Percentiles rank a stretch among this genome's conserved stretches.
Conservation (phyloP, 2,113 vertebrate genomes). For the Dipodomys ordii region DNA sequence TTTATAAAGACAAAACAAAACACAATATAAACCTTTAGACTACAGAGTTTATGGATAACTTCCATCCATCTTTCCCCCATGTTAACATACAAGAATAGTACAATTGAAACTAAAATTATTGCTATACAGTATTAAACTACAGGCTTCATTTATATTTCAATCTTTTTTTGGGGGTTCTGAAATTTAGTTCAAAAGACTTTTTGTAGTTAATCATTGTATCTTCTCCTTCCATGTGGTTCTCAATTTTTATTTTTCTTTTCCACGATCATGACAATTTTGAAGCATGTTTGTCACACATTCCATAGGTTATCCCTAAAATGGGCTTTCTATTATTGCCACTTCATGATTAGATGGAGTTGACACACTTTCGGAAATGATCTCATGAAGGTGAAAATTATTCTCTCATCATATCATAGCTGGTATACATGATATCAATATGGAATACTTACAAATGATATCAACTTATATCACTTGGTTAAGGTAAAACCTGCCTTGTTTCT, state of each 20-base stretch:
- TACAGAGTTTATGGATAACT: not conserved
- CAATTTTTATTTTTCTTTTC: not conserved
- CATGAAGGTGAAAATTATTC: not conserved
- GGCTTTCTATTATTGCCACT: not conserved
- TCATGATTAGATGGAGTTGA: not conserved
- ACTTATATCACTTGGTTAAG: not conserved
- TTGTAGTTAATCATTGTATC: not conserved
- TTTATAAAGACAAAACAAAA: too few relatives aligned
- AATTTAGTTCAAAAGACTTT: not conserved
- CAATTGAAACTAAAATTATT: not conserved
- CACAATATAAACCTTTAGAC: not conserved
- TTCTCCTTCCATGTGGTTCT: conserved; percentile 4
- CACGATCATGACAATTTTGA: not conserved
- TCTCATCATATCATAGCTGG: not conserved
- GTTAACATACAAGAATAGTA: not conserved
- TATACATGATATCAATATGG: not conserved
- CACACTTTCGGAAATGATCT: not conserved
- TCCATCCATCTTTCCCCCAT: not conserved
- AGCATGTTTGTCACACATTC: not conserved
- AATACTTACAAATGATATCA: not conserved
- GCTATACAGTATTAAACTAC: not conserved
- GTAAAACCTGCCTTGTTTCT: not conserved
- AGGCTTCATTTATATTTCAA: not conserved
- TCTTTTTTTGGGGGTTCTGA: not conserved
- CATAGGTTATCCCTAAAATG: not conserved